Conservation (phyloP, 2,113 vertebrate species). For the Plotosus lineatus region DNA sequence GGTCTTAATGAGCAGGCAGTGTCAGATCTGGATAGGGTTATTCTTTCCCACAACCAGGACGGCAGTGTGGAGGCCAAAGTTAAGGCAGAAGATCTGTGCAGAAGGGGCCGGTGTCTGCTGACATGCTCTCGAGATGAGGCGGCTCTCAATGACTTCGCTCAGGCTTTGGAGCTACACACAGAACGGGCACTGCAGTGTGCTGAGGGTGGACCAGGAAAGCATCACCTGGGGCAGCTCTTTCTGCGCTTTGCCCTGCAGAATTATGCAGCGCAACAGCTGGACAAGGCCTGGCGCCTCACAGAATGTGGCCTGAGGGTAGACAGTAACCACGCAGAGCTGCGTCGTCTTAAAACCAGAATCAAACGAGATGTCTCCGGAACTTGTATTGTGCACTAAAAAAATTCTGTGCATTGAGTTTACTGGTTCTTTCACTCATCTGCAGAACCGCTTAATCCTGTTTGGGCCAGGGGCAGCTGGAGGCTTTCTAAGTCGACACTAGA, state of each 20-base stretch:
- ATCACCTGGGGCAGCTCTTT: conserved; percentile 67
- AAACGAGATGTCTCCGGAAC: conserved; percentile 75
- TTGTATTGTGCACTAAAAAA: conserved; percentile 80
- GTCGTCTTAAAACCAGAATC: conserved; percentile 76
- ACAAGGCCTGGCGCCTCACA: conserved; percentile 77
- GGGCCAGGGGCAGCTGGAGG: no score
- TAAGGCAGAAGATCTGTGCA: conserved; percentile 77
- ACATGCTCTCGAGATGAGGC: conserved; percentile 67
- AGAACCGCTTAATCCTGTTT: no score
- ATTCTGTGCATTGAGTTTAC: background rate
- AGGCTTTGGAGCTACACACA: conserved; percentile 76
- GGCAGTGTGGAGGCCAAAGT: conserved; percentile 52
- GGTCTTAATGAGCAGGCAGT: conserved; percentile 71
- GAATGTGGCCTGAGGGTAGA: conserved; percentile 81
- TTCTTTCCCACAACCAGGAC: conserved; percentile 59
- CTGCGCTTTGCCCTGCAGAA: conserved; percentile 67
- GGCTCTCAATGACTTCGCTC: conserved; percentile 77
- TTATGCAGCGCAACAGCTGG: conserved; percentile 72
- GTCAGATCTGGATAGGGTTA: conserved; percentile 78
- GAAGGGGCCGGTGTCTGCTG: conserved; percentile 75
- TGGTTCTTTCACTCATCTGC: no score
- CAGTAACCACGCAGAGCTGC: conserved; percentile 73
- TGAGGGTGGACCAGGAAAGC: conserved; percentile 64
- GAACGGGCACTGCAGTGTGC: conserved; percentile 71
- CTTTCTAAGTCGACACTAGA: no score